Evolutionary conservation across 2,113 vertebrate genomes (phyloP), one percentile per base, ranked within the genome.

Genomic region (Sapajus apella): DNA sequence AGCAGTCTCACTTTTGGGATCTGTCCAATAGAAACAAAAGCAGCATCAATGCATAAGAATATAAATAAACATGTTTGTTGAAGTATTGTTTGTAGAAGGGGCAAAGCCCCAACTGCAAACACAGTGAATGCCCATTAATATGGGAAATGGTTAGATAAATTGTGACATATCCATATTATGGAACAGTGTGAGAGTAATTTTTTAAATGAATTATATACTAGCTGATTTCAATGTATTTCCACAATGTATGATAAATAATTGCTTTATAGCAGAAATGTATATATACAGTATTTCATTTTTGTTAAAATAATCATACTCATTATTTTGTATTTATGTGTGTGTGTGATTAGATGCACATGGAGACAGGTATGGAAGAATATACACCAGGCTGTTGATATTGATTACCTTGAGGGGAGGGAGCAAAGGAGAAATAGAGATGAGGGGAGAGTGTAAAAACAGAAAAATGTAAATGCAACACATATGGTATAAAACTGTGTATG

Each of bases 231-330:
- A 82, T n/a, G 3, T 37, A 56, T 82, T 90, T 16, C 18, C 55
- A 56, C 32, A 94, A 35, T 35, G 50, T 91, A 56, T 80, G 52
- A 23, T 93, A 87, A 94, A 27, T 85, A 77, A 83, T 83, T 91
- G 18, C 66, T 95, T 92, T 90, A 18, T 55, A 70, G 83, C 47
- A 96, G 16, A 76, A 10, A 8, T 83, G 32, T 85, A 27, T 70
- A 4, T 88, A 25, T 87, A 30, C 8, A 87, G 16, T 5, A 55
- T 89, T 93, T 93, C 21, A 55, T 91, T 96, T 96, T 81, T 81
- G 52, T 81, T 89, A 50, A 95, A 47, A 9, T 90, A 50, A 20
- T 58, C 56, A 61, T 4, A 50, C 23, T 37, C 30, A 70, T 32
- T 61, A 47, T 80, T 84, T 14, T 87, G 7, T 95, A 18, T 73